Conservation (phyloP, 2,888 invertebrate genomes). For the Hirudinaria manillensis region DNA sequence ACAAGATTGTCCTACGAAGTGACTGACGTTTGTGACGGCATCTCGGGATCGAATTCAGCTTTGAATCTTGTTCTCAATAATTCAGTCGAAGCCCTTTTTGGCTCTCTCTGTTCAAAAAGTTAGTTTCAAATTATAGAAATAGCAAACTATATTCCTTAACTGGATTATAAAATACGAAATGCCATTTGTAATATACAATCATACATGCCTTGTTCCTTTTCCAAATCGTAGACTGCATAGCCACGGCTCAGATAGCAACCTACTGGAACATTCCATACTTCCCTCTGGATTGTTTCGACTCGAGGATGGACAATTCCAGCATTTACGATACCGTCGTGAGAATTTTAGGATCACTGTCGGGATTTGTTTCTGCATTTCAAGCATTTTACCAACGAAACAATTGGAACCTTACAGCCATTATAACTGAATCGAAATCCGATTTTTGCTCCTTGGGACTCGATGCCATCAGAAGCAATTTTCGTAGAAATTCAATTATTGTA, state of each 20-base stretch:
- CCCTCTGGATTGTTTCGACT: constrained; percentile 27
- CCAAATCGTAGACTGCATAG: constrained; percentile 11
- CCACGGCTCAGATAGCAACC: constrained; percentile 20
- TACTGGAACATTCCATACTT: constrained; percentile 27
- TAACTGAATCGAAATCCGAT: constrained; percentile 20
- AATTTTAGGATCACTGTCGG: constrained; percentile 23
- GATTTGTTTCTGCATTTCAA: constrained; percentile 14
- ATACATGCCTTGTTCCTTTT: too few relatives aligned
- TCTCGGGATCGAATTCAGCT: neutral
- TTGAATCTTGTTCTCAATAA: neutral
- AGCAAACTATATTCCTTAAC: neutral
- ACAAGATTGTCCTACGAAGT: neutral
- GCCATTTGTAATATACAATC: neutral
- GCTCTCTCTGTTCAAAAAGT: neutral
- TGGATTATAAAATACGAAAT: neutral
- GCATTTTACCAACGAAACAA: constrained; percentile 10
- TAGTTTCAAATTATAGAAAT: neutral
- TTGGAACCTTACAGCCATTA: constrained; percentile 16
- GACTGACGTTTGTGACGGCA: constrained; percentile 1
- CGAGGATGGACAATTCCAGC: constrained; percentile 23
- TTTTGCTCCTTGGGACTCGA: neutral
- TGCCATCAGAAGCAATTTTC: constrained; percentile 8
- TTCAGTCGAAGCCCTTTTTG: neutral
- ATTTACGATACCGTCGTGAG: constrained; percentile 21
- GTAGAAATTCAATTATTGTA: neutral